Evolutionary conservation across 1,140 invertebrate genomes (phyloP), one percentile per base, ranked within the genome.

Genomic region (Metaphire vulgaris): DNA sequence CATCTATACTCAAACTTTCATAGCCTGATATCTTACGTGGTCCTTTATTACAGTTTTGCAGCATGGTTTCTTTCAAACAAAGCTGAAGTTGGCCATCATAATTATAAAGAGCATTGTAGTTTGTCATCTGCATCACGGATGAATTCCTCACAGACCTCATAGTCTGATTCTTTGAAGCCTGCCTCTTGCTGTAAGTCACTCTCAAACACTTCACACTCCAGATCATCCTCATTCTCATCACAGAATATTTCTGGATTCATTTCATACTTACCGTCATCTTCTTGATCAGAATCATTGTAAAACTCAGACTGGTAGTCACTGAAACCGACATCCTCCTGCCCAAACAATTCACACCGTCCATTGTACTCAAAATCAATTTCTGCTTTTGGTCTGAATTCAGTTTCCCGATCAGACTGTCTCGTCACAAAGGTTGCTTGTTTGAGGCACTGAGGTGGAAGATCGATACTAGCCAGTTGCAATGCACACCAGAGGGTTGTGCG

Each of bases 401-500:
- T n/a, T 21, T 56, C 41, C 41, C 6, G 41, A 56, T 56, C 41
- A 56, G 41, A 56, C 41, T 21, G 6, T 56, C 21, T 56, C 21
- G 72, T 34, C 72, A 69, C 69, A 15, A 29, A 21, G 31, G 71
- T 29, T n/a, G 77, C 77, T 21, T 68, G 33, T 29, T 65, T 32
- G 12, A 78, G 21, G 30, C 77, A 78, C 30, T 70, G 21, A 14
- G 26, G 21, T 21, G 77, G 77, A 34, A 79, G 73, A 74, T 83
- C 81, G 72, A 83, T 82, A 76, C 81, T 81, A 34, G 83, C 78
- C 79, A 84, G 82, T 76, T 86, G 83, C 77, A 91, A 87, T 28
- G 90, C 89, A 80, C 89, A 90, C 87, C 89, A 91, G 86, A 90
- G 89, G 77, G 88, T 88, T 14, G 89, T 90, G 72, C 90, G 87